Evolutionary conservation across 1,140 invertebrate genomes (phyloP).

Genomic region (Spodoptera frugiperda): DNA sequence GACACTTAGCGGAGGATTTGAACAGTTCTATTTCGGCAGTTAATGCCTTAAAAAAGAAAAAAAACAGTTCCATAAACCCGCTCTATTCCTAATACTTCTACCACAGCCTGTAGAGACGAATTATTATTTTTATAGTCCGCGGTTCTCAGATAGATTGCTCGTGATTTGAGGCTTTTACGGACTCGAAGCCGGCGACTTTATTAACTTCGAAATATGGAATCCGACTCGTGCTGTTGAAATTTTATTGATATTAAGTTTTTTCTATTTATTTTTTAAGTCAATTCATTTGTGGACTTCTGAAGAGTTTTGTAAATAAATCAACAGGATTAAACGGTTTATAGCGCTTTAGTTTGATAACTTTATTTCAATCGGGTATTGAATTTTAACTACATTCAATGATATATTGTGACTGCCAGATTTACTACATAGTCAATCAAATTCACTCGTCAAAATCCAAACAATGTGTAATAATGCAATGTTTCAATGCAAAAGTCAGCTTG

Average conservation of each 20-base stretch:
- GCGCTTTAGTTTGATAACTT: not conserved
- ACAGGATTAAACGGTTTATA: not conserved
- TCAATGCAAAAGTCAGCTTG: too few species aligned
- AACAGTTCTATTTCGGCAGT: too few species aligned
- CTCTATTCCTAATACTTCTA: not conserved
- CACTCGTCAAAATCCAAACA: too few species aligned
- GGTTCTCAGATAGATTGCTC: conserved; percentile 72
- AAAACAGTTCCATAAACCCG: not conserved
- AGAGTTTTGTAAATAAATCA: not conserved
- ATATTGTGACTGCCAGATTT: too few species aligned
- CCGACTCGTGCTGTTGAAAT: conserved; percentile 17
- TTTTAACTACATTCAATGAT: not conserved
- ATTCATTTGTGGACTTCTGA: not conserved
- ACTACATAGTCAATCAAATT: too few species aligned
- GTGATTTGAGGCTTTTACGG: conserved; percentile 74
- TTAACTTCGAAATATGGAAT: conserved; percentile 37
- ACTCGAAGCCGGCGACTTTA: conserved; percentile 54
- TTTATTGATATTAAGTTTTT: conserved; percentile 27
- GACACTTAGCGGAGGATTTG: too few species aligned
- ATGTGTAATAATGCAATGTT: too few species aligned
- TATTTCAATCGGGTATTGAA: not conserved
- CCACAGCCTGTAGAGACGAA: conserved; percentile 62
- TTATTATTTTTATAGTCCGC: conserved; percentile 80
- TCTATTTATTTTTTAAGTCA: not conserved
- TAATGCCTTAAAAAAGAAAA: too few species aligned